phyloP scores from a whole-genome alignment of 2,113 vertebrate species.

The Rhynchopsitta pachyrhyncha region DNA sequence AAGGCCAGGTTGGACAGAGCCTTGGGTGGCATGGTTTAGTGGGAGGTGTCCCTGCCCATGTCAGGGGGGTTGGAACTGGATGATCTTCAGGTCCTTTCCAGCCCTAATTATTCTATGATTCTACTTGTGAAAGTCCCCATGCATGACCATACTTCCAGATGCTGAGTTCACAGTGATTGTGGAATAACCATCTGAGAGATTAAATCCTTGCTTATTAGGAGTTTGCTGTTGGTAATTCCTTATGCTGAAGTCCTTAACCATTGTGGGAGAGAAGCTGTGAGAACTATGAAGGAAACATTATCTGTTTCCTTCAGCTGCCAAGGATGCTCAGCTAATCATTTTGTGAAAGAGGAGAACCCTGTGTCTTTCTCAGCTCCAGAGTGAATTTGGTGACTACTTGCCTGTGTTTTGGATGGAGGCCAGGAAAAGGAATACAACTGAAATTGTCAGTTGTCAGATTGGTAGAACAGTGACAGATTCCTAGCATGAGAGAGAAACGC shows the following conservation, averaged over 20 bases:
- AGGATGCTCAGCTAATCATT: background rate
- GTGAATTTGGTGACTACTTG: background rate
- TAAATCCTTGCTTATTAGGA: background rate
- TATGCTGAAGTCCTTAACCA: background rate
- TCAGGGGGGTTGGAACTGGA: too few species aligned
- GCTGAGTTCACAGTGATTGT: background rate
- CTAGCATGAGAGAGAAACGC: background rate
- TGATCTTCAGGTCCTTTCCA: too few species aligned
- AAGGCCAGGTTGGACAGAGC: too few species aligned
- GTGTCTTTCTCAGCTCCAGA: background rate
- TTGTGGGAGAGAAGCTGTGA: background rate
- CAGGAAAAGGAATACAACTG: background rate
- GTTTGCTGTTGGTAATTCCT: background rate
- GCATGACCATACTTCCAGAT: background rate
- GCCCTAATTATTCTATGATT: too few species aligned
- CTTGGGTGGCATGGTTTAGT: too few species aligned
- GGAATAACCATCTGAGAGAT: background rate
- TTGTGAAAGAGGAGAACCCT: background rate
- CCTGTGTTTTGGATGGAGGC: background rate
- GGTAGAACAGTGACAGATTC: background rate
- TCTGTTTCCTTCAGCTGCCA: background rate
- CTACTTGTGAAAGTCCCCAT: background rate
- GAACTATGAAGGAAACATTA: background rate
- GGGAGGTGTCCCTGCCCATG: too few species aligned
- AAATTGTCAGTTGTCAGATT: background rate